A percentile compares a stretch with the other conserved stretches of the same genome.
These are phyloP conservation scores for Rhaphigaster nebulosa DNA, from an alignment of 2,888 invertebrate genomes.

Conservation along the genomic window DNA sequence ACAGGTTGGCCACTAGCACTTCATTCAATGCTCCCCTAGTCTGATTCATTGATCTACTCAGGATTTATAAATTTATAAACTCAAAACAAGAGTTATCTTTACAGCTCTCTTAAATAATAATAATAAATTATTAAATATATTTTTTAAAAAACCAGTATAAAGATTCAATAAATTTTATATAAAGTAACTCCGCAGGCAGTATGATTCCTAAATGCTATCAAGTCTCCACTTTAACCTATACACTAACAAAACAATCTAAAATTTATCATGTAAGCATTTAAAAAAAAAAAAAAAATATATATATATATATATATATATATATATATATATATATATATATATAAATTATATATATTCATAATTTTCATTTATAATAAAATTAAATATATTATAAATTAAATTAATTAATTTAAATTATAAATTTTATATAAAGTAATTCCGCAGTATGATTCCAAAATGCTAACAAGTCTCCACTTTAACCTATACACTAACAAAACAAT, in stretches of 20 bases:
- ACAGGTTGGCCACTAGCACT: constrained; percentile 15
- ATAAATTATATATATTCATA: no score
- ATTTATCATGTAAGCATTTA: background rate
- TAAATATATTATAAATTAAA: no score
- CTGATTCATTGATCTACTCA: background rate
- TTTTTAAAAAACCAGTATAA: background rate
- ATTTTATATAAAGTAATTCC: background rate
- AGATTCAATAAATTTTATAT: background rate
- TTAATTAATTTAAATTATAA: no score
- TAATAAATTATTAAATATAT: background rate
- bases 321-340: no score
- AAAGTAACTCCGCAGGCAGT: background rate
- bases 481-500: background rate
- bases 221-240: background rate
- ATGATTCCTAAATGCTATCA: background rate
- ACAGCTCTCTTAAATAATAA: background rate
- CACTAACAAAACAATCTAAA: background rate
- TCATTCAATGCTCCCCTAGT: background rate
- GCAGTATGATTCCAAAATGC: background rate
- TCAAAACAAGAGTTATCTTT: background rate
- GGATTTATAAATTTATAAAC: background rate
- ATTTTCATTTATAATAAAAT: no score
- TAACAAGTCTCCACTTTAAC: background rate
- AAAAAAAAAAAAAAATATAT: no score
- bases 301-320: no score